A percentile compares a stretch with the other conserved stretches of the same genome.
These are phyloP conservation scores for Nyctalus aviator DNA, from an alignment of 2,797 vertebrate genomes.

Conservation along the genomic window DNA sequence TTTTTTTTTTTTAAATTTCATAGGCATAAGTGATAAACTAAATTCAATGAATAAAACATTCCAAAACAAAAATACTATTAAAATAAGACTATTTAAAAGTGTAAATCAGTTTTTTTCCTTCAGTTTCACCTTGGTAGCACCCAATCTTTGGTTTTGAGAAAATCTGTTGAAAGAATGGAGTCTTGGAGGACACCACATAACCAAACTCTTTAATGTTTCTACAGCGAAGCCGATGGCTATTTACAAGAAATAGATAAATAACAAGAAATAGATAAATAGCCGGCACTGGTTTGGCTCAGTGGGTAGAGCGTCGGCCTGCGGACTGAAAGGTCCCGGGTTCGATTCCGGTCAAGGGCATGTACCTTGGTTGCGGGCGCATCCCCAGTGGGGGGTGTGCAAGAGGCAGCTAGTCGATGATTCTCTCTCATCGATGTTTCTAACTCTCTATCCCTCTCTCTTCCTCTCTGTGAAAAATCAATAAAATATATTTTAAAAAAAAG, in stretches of 20 bases:
- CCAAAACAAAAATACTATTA: slow-evolving; percentile 18
- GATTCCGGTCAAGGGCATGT: too few relatives aligned
- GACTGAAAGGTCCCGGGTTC: too few relatives aligned
- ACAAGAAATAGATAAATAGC: background rate
- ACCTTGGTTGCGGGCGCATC: too few relatives aligned
- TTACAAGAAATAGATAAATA: slow-evolving; percentile 26
- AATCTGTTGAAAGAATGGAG: slow-evolving; percentile 1
- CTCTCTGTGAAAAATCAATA: too few relatives aligned
- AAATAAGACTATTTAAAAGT: slow-evolving; percentile 4
- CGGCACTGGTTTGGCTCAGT: too few relatives aligned
- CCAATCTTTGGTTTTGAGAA: slow-evolving; percentile 41
- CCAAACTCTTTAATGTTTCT: slow-evolving; percentile 20
- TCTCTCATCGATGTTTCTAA: too few relatives aligned
- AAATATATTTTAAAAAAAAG: too few relatives aligned
- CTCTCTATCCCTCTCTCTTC: too few relatives aligned
- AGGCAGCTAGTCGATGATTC: too few relatives aligned
- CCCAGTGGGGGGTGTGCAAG: too few relatives aligned
- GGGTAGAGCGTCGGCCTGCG: too few relatives aligned
- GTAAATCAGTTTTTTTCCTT: background rate
- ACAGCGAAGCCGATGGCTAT: background rate
- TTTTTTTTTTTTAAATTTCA: background rate
- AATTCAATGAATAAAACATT: background rate
- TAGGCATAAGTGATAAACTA: background rate
- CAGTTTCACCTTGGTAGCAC: slow-evolving; percentile 24
- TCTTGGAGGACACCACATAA: background rate